These are phyloP conservation scores for Acleris laterana DNA, from an alignment of 2,888 invertebrate species.

Conservation along the genomic window DNA sequence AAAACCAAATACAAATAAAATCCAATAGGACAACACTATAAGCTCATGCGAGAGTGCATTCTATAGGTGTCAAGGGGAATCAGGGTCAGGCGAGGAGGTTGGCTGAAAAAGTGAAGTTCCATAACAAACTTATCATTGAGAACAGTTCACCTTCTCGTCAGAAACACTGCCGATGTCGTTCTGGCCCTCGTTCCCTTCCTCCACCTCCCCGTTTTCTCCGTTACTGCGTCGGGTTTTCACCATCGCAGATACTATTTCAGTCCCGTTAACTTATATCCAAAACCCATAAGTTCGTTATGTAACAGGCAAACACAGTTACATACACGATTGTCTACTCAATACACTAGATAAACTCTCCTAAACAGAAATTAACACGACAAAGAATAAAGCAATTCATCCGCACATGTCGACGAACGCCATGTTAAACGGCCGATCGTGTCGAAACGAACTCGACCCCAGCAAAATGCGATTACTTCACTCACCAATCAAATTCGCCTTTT, in stretches of 20 bases:
- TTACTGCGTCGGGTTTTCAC: slow-evolving; percentile 84
- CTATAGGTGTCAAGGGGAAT: slow-evolving; percentile 45
- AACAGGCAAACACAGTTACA: slow-evolving; percentile 58
- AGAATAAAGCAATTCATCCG: slow-evolving; percentile 72
- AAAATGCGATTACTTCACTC: slow-evolving; percentile 56
- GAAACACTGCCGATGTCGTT: slow-evolving; percentile 79
- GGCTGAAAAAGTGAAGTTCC: slow-evolving; percentile 44
- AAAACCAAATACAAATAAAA: slow-evolving; percentile 3
- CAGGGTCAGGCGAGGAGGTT: slow-evolving; percentile 64
- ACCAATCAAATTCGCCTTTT: slow-evolving; percentile 61
- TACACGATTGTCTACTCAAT: slow-evolving; percentile 55
- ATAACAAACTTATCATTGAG: slow-evolving; percentile 58
- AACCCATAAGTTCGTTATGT: slow-evolving; percentile 63
- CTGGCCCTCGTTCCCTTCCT: slow-evolving; percentile 76
- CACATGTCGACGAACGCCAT: slow-evolving; percentile 82
- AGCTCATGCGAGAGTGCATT: slow-evolving; percentile 71
- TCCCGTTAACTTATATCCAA: slow-evolving; percentile 65
- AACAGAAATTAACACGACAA: slow-evolving; percentile 67
- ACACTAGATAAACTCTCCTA: slow-evolving; percentile 54
- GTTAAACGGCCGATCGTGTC: slow-evolving; percentile 62
- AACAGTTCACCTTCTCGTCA: slow-evolving; percentile 79
- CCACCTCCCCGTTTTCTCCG: slow-evolving; percentile 81
- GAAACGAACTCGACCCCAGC: slow-evolving; percentile 41
- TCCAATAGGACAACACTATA: slow-evolving; percentile 36
- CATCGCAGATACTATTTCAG: slow-evolving; percentile 65